Percentiles rank a stretch among this genome's conserved stretches.
Conservation (phyloP, 1,140 invertebrate genomes). For the Lepidostoma basale region DNA sequence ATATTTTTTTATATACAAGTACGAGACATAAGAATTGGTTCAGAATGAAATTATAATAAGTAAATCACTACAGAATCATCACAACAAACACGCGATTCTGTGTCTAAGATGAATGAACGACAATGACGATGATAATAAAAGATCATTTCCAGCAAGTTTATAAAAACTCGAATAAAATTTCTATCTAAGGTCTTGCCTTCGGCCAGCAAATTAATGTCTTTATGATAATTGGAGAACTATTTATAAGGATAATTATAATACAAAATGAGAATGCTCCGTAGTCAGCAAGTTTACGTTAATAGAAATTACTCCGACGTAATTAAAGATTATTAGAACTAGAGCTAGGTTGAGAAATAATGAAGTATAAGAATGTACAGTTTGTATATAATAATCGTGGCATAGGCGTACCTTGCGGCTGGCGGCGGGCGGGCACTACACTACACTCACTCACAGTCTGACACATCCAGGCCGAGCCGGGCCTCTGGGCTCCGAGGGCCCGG, state of each 20-base stretch:
- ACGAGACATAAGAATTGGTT: too few species aligned
- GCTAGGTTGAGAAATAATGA: conserved; percentile 35
- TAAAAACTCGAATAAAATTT: neutral
- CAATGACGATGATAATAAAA: too few species aligned
- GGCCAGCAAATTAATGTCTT: conserved; percentile 10
- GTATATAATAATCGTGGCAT: conserved; percentile 16
- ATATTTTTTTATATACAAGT: too few species aligned
- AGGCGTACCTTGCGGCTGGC: conserved; percentile 13
- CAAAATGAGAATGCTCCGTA: conserved; percentile 31
- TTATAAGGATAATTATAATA: conserved; percentile 22
- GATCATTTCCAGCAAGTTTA: conserved; percentile 28
- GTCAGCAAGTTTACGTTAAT: conserved; percentile 13
- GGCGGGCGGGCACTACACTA: conserved; percentile 23
- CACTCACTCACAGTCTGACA: conserved; percentile 9
- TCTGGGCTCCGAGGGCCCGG: neutral
- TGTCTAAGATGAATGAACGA: too few species aligned
- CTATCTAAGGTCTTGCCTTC: too few species aligned
- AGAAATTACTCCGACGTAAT: conserved; percentile 31
- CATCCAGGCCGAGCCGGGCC: too few species aligned
- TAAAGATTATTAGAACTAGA: conserved; percentile 22
- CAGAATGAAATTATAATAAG: too few species aligned
- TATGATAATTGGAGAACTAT: conserved; percentile 9
- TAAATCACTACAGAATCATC: too few species aligned
- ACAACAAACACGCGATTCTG: too few species aligned
- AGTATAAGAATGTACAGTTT: conserved; percentile 26